Conservation (phyloP, 35 echinoderm and acorn worm genomes). For the Stichopus chloronotus region DNA sequence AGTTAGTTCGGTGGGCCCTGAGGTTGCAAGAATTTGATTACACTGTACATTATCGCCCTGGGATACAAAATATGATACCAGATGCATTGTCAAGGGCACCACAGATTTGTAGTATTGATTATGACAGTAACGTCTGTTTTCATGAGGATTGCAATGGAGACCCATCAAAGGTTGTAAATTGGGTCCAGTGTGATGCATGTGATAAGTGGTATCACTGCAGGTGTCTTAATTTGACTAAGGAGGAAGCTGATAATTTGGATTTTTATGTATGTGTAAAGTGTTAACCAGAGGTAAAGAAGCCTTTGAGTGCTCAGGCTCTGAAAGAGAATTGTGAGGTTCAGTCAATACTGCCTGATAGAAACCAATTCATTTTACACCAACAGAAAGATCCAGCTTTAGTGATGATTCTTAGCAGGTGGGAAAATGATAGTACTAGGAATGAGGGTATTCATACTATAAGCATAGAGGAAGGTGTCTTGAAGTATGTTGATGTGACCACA, state of each 20-base stretch:
- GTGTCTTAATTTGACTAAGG: not conserved
- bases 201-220: constrained; percentile 26
- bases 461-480: too few species aligned
- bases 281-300: not conserved
- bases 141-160: constrained; percentile 8
- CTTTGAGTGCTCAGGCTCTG: too few species aligned
- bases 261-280: too few species aligned
- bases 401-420: too few species aligned
- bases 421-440: too few species aligned
- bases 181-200: constrained; percentile 26
- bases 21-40: constrained; percentile 19
- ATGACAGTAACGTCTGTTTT: constrained; percentile 26
- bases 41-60: constrained; percentile 28
- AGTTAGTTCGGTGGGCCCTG: not conserved
- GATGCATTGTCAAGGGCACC: constrained; percentile 3
- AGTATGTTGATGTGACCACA: not conserved
- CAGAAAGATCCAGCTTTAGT: too few species aligned
- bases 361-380: too few species aligned
- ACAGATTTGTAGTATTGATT: not conserved
- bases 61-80: not conserved
- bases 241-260: not conserved
- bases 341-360: too few species aligned
- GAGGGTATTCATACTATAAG: too few species aligned
- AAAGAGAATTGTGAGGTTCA: too few species aligned
- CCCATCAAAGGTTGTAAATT: not conserved